Evolutionary conservation across 2,888 invertebrate species (phyloP).

Genomic region (Chrysolina americana): DNA sequence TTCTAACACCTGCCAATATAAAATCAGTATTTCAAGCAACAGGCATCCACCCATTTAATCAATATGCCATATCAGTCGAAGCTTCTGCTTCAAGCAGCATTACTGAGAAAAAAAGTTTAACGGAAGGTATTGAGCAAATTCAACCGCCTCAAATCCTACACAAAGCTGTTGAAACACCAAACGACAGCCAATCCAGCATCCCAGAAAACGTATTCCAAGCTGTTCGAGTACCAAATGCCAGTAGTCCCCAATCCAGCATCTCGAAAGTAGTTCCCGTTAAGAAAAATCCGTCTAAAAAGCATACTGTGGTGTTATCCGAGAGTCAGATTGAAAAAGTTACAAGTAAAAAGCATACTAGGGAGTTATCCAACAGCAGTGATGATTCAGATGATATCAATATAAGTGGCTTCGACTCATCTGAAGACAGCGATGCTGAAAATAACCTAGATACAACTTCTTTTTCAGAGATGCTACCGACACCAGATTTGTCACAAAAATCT

Average conservation of each 20-base stretch:
- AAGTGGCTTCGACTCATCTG: neutral
- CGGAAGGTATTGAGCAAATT: too few species aligned
- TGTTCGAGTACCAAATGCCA: too few species aligned
- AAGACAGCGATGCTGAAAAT: neutral
- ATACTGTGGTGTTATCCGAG: too few species aligned
- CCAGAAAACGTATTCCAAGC: too few species aligned
- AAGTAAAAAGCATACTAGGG: too few species aligned
- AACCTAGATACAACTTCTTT: neutral
- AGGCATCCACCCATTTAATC: constrained; percentile 56
- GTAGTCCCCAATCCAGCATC: too few species aligned
- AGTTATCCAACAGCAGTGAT: neutral
- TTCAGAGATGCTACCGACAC: neutral
- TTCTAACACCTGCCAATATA: constrained; percentile 55
- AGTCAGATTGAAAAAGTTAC: too few species aligned
- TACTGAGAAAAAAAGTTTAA: too few species aligned
- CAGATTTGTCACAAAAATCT: neutral
- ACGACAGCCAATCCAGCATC: too few species aligned
- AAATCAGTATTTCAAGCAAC: constrained; percentile 55
- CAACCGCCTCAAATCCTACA: constrained; percentile 16
- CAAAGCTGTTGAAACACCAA: too few species aligned
- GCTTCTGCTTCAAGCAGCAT: constrained; percentile 17
- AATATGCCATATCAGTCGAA: constrained; percentile 53
- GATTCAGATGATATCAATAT: neutral
- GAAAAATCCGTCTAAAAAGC: too few species aligned
- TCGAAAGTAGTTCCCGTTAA: too few species aligned